Base-by-base conservation (phyloP, 2,797 vertebrate species). In the Smutsia temminckii region DNA sequence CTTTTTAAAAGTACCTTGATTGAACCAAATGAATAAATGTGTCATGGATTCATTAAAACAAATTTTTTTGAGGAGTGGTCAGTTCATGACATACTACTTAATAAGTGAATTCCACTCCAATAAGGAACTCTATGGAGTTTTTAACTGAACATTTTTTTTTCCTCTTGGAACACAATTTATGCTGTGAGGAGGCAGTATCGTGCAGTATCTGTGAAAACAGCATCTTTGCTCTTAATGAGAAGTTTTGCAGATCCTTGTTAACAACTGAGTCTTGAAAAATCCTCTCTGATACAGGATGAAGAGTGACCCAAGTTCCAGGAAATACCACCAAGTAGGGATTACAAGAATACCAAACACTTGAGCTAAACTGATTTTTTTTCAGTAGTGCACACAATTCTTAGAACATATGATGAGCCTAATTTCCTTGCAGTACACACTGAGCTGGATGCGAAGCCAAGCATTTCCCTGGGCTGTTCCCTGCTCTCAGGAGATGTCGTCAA, bases 181-280 rank as follows among this genome's bases (percentile, higher is more conserved):
- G n/a, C 27, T 72, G 32, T 51, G 25, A 89, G 20, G 34, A 80
- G 34, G n/a, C 25, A 68, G 3, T 72, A 25, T 34, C 9, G 53
- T 42, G 13, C 27, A 46, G 66, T 72, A 37, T 53, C 6, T 51
- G 16, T 88, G 79, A 78, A 89, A 92, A 86, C 51, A 75, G 57
- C 42, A 79, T 74, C 40, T n/a, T 88, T 49, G 80, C 21, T 92
- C 81, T 64, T 93, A 77, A 79, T 78, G 80, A 74, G 72, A 91
- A 75, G 23, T 53, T 80, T 80, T 92, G 14, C 10, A 51, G 27
- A 64, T 95, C 66, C 83, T 92, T 95, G 46, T 83, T 40, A 89
- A 63, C 29, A 75, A n/a, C 25, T 32, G 55, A 79, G 20, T 85
- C 79, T 64, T 83, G 57, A 81, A 93, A 93, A 87, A 32, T 74